A percentile compares a stretch with the other conserved stretches of the same genome.
Conservation (phyloP, 2,113 vertebrate species). For the Pygoscelis adeliae region DNA sequence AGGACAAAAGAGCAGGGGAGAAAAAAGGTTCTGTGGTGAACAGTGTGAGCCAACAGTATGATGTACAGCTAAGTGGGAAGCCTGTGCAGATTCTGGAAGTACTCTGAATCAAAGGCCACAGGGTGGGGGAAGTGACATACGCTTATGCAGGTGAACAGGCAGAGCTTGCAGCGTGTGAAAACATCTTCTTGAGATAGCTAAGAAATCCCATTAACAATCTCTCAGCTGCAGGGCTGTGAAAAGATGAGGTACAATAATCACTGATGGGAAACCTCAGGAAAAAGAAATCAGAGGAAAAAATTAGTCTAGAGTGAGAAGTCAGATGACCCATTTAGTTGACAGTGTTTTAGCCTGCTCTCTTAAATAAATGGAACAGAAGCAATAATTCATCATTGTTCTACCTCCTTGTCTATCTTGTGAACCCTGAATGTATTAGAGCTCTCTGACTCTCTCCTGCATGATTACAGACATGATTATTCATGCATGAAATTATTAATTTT, state of each 20-base stretch:
- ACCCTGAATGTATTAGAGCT: neutral
- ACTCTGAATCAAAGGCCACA: neutral
- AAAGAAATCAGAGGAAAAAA: neutral
- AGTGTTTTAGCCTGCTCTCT: neutral
- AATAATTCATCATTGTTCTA: slow-evolving; percentile 16
- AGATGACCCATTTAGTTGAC: neutral
- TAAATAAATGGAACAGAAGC: slow-evolving; percentile 8
- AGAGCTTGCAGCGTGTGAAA: neutral
- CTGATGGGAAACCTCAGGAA: neutral
- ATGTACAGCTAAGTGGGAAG: neutral
- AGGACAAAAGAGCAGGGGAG: neutral
- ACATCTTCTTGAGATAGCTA: neutral
- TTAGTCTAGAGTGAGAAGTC: neutral
- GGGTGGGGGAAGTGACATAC: neutral
- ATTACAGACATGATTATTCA: slow-evolving; percentile 22
- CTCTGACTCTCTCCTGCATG: neutral
- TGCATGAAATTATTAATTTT: slow-evolving; percentile 42
- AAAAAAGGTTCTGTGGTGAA: neutral
- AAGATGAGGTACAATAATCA: neutral
- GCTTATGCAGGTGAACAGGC: neutral
- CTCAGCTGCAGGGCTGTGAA: slow-evolving; percentile 8
- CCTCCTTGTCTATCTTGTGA: neutral
- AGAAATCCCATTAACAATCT: neutral
- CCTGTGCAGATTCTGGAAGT: neutral
- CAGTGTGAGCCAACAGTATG: neutral